phyloP scores from a whole-genome alignment of 2,113 vertebrate species.

The Struthio camelus region DNA sequence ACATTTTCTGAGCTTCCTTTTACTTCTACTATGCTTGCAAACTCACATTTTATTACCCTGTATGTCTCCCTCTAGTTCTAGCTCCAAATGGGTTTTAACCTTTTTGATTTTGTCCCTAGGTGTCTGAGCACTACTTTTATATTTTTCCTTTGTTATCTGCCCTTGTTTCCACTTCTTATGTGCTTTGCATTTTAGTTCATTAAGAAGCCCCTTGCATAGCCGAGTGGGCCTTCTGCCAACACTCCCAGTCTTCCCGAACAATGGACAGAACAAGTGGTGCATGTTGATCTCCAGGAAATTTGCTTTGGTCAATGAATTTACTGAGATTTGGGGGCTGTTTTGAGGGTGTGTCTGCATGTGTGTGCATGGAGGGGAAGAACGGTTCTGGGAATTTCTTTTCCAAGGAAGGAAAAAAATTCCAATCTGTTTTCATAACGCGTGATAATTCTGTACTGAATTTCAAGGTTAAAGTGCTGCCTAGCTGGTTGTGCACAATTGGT shows the following conservation, averaged over 20 bases:
- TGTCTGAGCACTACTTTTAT: constrained; percentile 7
- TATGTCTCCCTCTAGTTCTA: not conserved
- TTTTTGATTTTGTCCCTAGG: constrained; percentile 26
- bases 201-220: constrained; percentile 33
- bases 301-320: not conserved
- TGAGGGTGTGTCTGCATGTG: not conserved
- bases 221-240: constrained; percentile 50
- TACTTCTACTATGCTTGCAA: not conserved
- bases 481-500: not conserved
- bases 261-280: constrained; percentile 14
- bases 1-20: constrained; percentile 12
- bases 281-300: constrained; percentile 22
- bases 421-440: not conserved
- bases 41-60: not conserved
- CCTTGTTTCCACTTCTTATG: constrained; percentile 27
- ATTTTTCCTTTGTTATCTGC: constrained; percentile 9
- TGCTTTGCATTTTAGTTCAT: constrained; percentile 46
- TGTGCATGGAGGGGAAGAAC: not conserved
- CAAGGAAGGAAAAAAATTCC: not conserved
- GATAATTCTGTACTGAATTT: not conserved
- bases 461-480: not conserved
- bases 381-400: not conserved
- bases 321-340: not conserved
- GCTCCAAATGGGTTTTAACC: constrained; percentile 5
- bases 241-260: constrained; percentile 32